These are phyloP conservation scores for Adelphocoris suturalis DNA, from an alignment of 2,888 invertebrate species.

Conservation along the genomic window DNA sequence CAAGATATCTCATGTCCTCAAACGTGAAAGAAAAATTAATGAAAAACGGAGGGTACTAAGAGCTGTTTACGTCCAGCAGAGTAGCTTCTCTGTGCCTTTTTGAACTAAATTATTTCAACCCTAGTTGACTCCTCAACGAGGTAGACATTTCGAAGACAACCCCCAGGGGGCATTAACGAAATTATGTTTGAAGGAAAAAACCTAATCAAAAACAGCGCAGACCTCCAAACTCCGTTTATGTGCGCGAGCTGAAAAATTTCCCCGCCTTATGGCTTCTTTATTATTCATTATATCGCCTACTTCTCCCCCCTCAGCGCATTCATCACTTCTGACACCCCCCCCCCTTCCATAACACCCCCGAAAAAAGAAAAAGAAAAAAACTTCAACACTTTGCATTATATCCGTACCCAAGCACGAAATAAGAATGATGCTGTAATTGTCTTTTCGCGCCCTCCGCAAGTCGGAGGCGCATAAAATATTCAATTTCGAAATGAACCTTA, in stretches of 20 bases:
- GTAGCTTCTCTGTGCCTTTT: background rate
- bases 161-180: conserved; percentile 61
- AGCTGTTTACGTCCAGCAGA: too few species aligned
- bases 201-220: conserved; percentile 57
- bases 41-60: too few species aligned
- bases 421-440: conserved; percentile 68
- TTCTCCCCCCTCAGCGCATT: conserved; percentile 51
- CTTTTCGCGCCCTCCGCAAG: conserved; percentile 47
- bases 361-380: conserved; percentile 59
- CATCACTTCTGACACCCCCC: conserved; percentile 51
- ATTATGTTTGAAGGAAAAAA: conserved; percentile 43
- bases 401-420: conserved; percentile 63
- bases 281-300: conserved; percentile 72
- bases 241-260: conserved; percentile 57
- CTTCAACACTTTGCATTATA: conserved; percentile 72
- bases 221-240: conserved; percentile 65
- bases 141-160: background rate
- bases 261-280: conserved; percentile 62
- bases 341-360: background rate
- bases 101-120: background rate
- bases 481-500: conserved; percentile 65
- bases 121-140: background rate
- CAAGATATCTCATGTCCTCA: background rate
- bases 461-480: conserved; percentile 63
- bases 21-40: background rate